Base-by-base conservation (phyloP, 2,113 vertebrate species). In the Prolemur simus region DNA sequence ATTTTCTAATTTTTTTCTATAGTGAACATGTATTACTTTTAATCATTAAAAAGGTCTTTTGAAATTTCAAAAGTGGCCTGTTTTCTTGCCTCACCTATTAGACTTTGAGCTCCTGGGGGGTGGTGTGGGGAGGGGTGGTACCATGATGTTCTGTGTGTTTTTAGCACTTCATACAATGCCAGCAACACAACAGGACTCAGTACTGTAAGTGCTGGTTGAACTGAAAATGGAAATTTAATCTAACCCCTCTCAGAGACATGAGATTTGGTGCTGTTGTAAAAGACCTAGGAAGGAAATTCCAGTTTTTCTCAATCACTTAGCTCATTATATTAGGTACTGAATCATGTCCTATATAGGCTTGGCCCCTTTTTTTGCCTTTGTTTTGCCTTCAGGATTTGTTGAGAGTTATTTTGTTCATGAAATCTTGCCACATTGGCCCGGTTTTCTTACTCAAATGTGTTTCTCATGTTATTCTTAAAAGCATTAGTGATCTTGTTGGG, bases 381-480 rank as follows among this genome's bases (percentile, higher is more conserved):
- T 89, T 92, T 86, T 95, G 77, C 63, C 77, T 42, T 78, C 63
- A 49, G 68, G 91, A 91, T 93, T 95, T 84, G 49, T 87, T 66
- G 37, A 45, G 66, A 54, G 83, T 94, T 94, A 45, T 12, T 92
- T 87, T 89, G 77, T 66, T 88, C 45, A 3, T 91, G 82, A 91
- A 95, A 39, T 94, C 69, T 71, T 93, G 89, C 84, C 66, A 29
- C 34, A 6, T 13, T 76, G 91, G 89, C 91, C 80, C 39, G 1
- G 1, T 63, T 96, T 94, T 68, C 89, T 87, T 73, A 4, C 66
- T 92, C 89, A 69, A 78, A 88, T 92, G 58, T 92, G 95, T 91
- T 95, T 92, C 73, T 69, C 63, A 23, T 87, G 89, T 89, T 95
- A 76, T 94, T 94, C 96, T 89, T 91, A 74, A 95, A 78, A 95